Evolutionary conservation across 2,888 invertebrate genomes (phyloP), one percentile per base, ranked within the genome.

Genomic region (Leptinotarsa haldemani): DNA sequence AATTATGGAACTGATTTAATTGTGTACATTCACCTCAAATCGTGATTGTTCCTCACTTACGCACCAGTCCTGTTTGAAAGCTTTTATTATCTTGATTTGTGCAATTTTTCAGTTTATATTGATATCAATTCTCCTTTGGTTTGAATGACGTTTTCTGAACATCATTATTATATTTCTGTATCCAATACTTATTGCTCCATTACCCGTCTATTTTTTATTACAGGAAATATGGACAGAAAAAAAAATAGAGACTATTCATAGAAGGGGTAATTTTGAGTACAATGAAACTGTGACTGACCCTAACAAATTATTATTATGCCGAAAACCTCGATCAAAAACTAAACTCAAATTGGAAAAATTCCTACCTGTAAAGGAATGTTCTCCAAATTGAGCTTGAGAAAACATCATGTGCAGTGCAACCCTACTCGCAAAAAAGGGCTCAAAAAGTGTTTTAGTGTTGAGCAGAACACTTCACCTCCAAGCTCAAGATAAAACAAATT

Each of bases 271-370:
- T 63, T 72, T 52, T 50, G 20, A 58, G 47, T 71, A 58, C 53
- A 71, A 71, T 71, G 52, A 46, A 46, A 65, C 65, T 65, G 65
- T 65, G 65, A 47, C 47, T 65, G 65, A 65, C 65, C 47, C 65
- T 65, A 47, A 65, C 16, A 46, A 65, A 65, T 65, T 47, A 13
- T 47, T 65, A 46, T 47, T 47, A 65, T 65, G 65, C n/a, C 65
- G 65, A 65, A 65, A 65, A 65, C 47, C 65, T 65, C 47, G 47
- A 40, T 65, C 65, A 65, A 65, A 46, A 30, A 65, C 20, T 65
- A 65, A 47, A 65, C 65, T 65, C 65, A 65, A 47, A 65, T 65
- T 65, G 65, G 47, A 63, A 0, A 30, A 70, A 22, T 70, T 64
- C n/a, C 40, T 50, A 52, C 25, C 20, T 70, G 70, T 30, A 50